Percentiles rank a stretch among this genome's conserved stretches.
Conservation (phyloP, 1,140 invertebrate genomes). For the Aphelenchoides fujianensis region DNA sequence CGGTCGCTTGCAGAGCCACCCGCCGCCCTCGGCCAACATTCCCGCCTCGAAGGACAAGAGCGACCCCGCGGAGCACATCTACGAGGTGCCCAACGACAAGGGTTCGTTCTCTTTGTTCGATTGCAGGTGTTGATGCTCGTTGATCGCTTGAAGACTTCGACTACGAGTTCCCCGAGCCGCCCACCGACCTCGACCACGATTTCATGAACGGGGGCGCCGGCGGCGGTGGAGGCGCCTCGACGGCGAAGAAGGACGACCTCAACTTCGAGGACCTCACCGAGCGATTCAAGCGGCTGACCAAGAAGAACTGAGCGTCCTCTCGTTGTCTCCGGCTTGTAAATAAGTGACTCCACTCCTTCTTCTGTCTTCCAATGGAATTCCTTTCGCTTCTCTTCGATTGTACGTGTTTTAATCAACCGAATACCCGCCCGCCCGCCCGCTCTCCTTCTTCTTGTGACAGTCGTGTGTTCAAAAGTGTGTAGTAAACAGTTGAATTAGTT, state of each 20-base stretch:
- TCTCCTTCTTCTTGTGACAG: no score
- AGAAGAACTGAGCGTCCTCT: conserved; percentile 12
- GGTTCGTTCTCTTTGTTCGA: conserved; percentile 18
- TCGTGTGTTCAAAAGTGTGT: no score
- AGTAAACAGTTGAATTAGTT: no score
- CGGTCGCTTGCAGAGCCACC: not conserved
- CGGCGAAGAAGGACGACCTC: conserved; percentile 25
- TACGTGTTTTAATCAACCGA: no score
- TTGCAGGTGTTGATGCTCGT: conserved; percentile 20
- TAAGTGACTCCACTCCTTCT: no score
- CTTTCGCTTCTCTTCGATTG: no score
- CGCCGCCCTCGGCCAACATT: not conserved
- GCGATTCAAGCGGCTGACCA: conserved; percentile 42
- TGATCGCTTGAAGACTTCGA: conserved; percentile 39
- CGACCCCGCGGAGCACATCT: conserved; percentile 41
- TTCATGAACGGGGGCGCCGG: not conserved
- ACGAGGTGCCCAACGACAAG: conserved; percentile 41
- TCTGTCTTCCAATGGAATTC: no score
- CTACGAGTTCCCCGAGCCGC: conserved; percentile 55
- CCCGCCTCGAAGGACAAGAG: not conserved
- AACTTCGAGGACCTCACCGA: conserved; percentile 39
- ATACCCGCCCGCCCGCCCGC: no score
- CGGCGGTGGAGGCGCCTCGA: no score
- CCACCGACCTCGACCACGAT: conserved; percentile 26
- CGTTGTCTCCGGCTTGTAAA: no score